Base-by-base conservation (phyloP, 2,797 vertebrate species). In the Danio aesculapii region DNA sequence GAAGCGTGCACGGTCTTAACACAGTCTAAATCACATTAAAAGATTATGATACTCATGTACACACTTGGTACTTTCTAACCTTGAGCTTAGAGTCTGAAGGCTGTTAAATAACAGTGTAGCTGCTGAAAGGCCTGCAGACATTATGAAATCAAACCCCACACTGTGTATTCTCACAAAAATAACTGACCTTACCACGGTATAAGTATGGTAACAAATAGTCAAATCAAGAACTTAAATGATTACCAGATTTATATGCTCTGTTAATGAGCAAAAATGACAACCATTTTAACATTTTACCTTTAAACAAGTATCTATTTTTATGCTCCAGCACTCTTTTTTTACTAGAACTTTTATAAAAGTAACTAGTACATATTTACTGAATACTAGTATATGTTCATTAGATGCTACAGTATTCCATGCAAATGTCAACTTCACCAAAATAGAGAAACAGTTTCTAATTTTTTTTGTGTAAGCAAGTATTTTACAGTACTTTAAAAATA, bases 11-110 rank as follows among this genome's bases (percentile, higher is more conserved):
- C 41, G 6, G 2, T 43, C 21, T 55, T 52, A 52, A 50, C 6
- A 3, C 6, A 3, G 49, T 53, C 50, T 55, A 76, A 55, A 66
- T 76, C 49, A 53, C 39, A 77, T 66, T 30, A 57, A 16, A 46
- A 46, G 41, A 68, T 39, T 77, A 44, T 30, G 52, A 49, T n/a
- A 74, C 19, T 39, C 69, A 63, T 17, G 47, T 17, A 55, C 12
- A 66, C 12, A 14, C 52, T 50, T 7, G 1, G 8, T 13, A 49
- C 47, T 59, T 13, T 30, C 16, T 61, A 41, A 77, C 55, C 46
- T 59, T 61, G 21, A 61, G 21, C 66, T n/a, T 69, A 14, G 7
- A 49, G 3, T 30, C 13, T 21, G 39, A 53, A 46, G 17, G 57
- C 16, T 47, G 44, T 52, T 17, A 62, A 75, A 75, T 41, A 62